A percentile compares a stretch with the other conserved stretches of the same genome.
These are phyloP conservation scores for Pogonomyrmex californicus DNA, from an alignment of 1,140 invertebrate species.

Conservation along the genomic window DNA sequence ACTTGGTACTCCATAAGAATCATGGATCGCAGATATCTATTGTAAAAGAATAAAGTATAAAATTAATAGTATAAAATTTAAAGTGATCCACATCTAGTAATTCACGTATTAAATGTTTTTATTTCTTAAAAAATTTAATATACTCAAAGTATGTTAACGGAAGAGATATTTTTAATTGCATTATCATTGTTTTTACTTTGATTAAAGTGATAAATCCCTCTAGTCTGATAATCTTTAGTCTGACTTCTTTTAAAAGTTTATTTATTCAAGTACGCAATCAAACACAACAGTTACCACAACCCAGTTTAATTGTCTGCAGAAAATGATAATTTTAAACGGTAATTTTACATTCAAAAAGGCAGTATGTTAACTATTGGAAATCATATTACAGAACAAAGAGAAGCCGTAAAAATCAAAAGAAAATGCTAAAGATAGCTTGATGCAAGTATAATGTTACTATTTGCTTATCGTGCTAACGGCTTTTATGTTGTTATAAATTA, in stretches of 20 bases:
- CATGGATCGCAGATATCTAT: not conserved
- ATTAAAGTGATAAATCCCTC: not conserved
- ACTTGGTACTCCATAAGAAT: too few species aligned
- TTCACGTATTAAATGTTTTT: not conserved
- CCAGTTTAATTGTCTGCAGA: slow-evolving; percentile 36
- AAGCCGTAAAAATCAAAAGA: slow-evolving; percentile 5
- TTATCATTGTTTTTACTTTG: not conserved
- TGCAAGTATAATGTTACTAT: not conserved
- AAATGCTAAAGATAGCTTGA: not conserved
- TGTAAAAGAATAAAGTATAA: not conserved
- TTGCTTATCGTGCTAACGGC: slow-evolving; percentile 7
- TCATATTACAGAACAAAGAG: slow-evolving; percentile 13
- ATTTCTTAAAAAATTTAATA: not conserved
- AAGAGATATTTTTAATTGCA: not conserved
- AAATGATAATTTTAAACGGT: slow-evolving; percentile 21
- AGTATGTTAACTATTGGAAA: slow-evolving; percentile 28
- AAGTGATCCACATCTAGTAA: not conserved
- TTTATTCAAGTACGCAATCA: slow-evolving; percentile 41
- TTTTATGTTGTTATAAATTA: slow-evolving; percentile 34
- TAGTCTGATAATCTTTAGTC: not conserved
- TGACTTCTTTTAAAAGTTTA: not conserved
- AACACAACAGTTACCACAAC: not conserved
- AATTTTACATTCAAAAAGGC: slow-evolving; percentile 47
- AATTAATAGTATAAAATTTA: not conserved
- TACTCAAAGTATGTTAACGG: not conserved